Conservation (phyloP, 2,113 vertebrate genomes). For the Falcunculus frontatus region DNA sequence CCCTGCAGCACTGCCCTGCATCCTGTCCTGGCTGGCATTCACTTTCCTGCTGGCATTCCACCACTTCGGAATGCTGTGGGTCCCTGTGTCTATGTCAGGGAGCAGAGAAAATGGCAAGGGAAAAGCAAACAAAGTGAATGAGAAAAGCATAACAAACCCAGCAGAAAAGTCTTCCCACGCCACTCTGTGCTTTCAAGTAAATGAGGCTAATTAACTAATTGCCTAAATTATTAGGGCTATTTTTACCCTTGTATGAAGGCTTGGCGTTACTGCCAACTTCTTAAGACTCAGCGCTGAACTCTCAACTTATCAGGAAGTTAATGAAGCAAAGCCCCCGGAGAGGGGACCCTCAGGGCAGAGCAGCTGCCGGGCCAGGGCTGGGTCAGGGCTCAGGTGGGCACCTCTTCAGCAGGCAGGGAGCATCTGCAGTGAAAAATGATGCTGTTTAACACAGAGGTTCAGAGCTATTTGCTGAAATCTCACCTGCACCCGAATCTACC, state of each 20-base stretch:
- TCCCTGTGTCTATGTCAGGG: not conserved
- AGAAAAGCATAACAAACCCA: conserved; percentile 25
- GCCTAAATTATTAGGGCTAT: conserved; percentile 51
- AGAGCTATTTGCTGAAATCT: not conserved
- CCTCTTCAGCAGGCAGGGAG: not conserved
- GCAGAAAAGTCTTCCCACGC: conserved; percentile 22
- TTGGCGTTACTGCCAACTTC: not conserved
- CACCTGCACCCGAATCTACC: not conserved
- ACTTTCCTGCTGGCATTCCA: not conserved
- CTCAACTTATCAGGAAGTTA: conserved; percentile 16
- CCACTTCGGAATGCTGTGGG: not conserved
- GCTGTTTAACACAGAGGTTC: not conserved
- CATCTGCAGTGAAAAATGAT: not conserved
- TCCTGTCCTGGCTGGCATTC: not conserved
- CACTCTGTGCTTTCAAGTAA: conserved; percentile 54
- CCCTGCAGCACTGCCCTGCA: not conserved
- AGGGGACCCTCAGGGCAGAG: not conserved
- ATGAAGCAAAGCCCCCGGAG: not conserved
- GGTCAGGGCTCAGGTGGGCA: not conserved
- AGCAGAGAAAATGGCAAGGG: not conserved
- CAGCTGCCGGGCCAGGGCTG: not conserved
- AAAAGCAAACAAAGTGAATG: conserved; percentile 18
- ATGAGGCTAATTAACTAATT: conserved; percentile 69
- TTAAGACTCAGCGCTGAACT: conserved; percentile 12
- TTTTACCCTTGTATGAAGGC: conserved; percentile 38